phyloP scores from a whole-genome alignment of 2,113 vertebrate species.

The Xiphophorus hellerii region DNA sequence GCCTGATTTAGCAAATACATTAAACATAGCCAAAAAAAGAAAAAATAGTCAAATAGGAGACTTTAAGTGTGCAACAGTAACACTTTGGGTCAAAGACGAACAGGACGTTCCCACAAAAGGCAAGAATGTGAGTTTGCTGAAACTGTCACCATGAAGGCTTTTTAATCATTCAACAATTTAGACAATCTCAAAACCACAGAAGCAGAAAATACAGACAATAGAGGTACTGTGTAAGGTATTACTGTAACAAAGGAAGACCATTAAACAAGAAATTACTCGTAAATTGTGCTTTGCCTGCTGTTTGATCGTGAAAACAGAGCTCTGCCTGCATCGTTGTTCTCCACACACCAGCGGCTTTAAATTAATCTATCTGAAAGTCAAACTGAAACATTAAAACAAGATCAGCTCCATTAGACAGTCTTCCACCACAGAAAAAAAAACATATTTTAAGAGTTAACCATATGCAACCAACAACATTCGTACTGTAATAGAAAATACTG shows the following conservation, averaged over 20 bases:
- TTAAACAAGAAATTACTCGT: constrained; percentile 37
- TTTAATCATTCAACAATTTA: constrained; percentile 58
- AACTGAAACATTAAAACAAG: not conserved
- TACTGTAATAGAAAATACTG: constrained; percentile 13
- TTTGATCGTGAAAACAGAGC: constrained; percentile 32
- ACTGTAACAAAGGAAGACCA: constrained; percentile 48
- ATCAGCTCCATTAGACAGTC: constrained; percentile 6
- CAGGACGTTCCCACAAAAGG: constrained; percentile 1
- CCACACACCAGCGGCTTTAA: constrained; percentile 5
- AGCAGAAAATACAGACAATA: constrained; percentile 56
- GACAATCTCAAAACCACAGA: constrained; percentile 68
- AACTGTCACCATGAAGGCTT: constrained; percentile 46
- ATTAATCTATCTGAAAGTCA: not conserved
- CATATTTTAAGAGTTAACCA: not conserved
- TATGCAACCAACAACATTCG: not conserved
- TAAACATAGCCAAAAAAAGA: not conserved
- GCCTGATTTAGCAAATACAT: constrained; percentile 33
- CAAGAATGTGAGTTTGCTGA: not conserved
- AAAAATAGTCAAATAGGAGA: not conserved
- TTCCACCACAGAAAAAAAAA: not conserved
- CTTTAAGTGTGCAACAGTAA: not conserved
- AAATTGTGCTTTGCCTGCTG: constrained; percentile 21
- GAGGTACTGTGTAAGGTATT: constrained; percentile 44
- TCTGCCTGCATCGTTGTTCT: not conserved
- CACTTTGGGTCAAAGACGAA: not conserved